These are phyloP conservation scores for Diachasmimorpha longicaudata DNA, from an alignment of 1,140 invertebrate genomes.

Conservation along the genomic window DNA sequence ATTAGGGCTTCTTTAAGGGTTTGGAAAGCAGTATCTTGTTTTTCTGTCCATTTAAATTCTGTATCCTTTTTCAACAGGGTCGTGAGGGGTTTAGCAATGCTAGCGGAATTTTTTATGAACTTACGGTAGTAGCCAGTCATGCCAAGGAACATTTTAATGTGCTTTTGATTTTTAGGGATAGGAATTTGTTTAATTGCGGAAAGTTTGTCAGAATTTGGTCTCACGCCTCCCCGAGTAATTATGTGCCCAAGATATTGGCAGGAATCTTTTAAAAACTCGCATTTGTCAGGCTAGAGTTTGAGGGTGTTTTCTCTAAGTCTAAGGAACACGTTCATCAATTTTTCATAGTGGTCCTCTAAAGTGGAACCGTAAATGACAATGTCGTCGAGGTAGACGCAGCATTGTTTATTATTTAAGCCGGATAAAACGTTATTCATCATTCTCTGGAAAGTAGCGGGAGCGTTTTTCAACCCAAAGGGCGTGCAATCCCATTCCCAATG, in stretches of 20 bases:
- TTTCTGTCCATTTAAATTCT: background rate
- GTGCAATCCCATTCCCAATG: conserved; percentile 8
- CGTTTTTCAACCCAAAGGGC: conserved; percentile 13
- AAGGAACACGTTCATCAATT: background rate
- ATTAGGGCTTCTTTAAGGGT: background rate
- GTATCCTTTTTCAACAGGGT: conserved; percentile 40
- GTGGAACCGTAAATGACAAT: background rate
- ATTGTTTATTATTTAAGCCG: conserved; percentile 2
- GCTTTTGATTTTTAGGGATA: conserved; percentile 36
- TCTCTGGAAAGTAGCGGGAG: conserved; percentile 4
- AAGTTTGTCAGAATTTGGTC: conserved; percentile 35
- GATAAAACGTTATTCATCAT: conserved; percentile 9
- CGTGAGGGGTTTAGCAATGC: conserved; percentile 42
- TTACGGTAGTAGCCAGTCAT: conserved; percentile 38
- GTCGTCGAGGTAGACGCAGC: conserved; percentile 37
- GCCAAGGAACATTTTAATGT: conserved; percentile 40
- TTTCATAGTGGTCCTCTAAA: background rate
- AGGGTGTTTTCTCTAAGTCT: background rate
- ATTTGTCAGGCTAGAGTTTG: conserved; percentile 11
- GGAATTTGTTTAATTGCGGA: conserved; percentile 43
- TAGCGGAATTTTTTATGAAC: conserved; percentile 40
- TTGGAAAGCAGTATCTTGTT: background rate
- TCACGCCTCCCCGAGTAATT: conserved; percentile 41
- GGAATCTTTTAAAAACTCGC: conserved; percentile 19
- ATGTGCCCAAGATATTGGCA: conserved; percentile 53